phyloP scores from a whole-genome alignment of 2,113 vertebrate species.

The Chionodraco myersi region DNA sequence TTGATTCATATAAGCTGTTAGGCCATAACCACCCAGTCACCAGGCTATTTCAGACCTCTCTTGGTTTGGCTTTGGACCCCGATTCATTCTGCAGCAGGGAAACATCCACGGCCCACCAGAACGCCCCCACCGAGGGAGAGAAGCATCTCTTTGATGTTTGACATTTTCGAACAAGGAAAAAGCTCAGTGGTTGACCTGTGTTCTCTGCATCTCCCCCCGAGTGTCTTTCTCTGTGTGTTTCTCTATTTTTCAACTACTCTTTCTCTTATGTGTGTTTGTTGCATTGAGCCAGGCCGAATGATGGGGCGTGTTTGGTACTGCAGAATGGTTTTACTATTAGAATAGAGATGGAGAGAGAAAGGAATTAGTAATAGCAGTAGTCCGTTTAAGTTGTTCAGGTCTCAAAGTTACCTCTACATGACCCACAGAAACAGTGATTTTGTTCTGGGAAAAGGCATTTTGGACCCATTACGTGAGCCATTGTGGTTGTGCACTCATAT shows the following conservation, averaged over 20 bases:
- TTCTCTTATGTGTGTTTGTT: slow-evolving; percentile 18
- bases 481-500: slow-evolving; percentile 75
- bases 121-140: slow-evolving; percentile 34
- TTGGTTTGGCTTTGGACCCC: slow-evolving; percentile 54
- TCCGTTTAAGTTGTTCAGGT: slow-evolving; percentile 64
- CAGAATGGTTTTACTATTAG: slow-evolving; percentile 58
- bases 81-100: slow-evolving; percentile 53
- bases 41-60: slow-evolving; percentile 47
- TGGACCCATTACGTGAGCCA: slow-evolving; percentile 76
- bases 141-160: slow-evolving; percentile 61
- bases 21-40: slow-evolving; percentile 48
- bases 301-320: slow-evolving; percentile 35
- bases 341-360: slow-evolving; percentile 48
- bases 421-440: slow-evolving; percentile 75
- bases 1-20: slow-evolving; percentile 35
- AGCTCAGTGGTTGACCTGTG: slow-evolving; percentile 71
- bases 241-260: slow-evolving; percentile 30
- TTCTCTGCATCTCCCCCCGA: slow-evolving; percentile 23
- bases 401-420: slow-evolving; percentile 64
- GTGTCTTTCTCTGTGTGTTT: slow-evolving; percentile 38
- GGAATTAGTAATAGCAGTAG: slow-evolving; percentile 68
- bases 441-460: slow-evolving; percentile 72
- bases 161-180: slow-evolving; percentile 76
- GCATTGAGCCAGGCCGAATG: slow-evolving; percentile 46
- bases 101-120: slow-evolving; percentile 53